phyloP scores from a whole-genome alignment of 2,888 invertebrate species.

The Acrobeloides nanus region DNA sequence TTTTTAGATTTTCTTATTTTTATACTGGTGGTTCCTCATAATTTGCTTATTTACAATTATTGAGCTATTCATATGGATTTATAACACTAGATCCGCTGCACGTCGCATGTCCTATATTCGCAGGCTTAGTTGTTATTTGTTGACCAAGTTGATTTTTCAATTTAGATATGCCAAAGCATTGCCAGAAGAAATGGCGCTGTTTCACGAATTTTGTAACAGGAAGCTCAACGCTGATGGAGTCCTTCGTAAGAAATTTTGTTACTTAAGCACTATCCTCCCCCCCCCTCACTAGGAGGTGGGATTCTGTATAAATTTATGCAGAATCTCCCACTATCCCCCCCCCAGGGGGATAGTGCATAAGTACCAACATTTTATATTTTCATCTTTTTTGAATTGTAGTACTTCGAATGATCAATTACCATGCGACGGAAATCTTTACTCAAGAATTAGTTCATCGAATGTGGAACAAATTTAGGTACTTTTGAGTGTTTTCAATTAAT shows the following conservation, averaged over 20 bases:
- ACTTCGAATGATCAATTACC: conserved; percentile 36
- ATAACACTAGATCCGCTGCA: conserved; percentile 16
- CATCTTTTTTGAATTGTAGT: conserved; percentile 30
- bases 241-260: no score
- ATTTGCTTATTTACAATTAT: conserved; percentile 26
- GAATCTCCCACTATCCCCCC: no score
- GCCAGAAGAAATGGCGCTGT: conserved; percentile 19
- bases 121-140: conserved; percentile 8
- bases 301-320: no score
- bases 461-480: conserved; percentile 17
- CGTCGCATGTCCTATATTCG: conserved; percentile 18
- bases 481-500: no score
- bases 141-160: background rate
- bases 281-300: no score
- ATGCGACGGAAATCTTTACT: conserved; percentile 38
- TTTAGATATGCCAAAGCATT: background rate
- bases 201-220: conserved; percentile 29
- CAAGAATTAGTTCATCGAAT: conserved; percentile 19
- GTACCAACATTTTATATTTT: no score
- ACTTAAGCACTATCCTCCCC: no score
- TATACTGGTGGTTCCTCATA: conserved; percentile 40
- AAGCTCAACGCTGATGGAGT: conserved; percentile 33
- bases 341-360: no score
- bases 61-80: conserved; percentile 21
- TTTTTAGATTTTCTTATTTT: conserved; percentile 47